These are phyloP conservation scores for Geotrupes spiniger DNA, from an alignment of 2,888 invertebrate species.

Conservation along the genomic window DNA sequence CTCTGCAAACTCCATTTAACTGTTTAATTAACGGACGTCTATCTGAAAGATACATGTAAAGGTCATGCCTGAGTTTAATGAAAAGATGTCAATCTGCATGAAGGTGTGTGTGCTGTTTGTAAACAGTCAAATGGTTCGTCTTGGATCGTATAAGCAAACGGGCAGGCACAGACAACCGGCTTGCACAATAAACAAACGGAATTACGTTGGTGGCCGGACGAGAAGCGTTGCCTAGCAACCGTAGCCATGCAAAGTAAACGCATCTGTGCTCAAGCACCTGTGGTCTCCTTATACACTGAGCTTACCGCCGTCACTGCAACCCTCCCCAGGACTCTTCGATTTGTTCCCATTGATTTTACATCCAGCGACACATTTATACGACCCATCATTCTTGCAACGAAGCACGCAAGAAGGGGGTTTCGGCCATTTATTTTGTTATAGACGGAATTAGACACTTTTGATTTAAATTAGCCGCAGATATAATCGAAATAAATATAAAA, in stretches of 20 bases:
- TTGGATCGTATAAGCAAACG: not conserved
- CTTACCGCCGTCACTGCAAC: constrained; percentile 19
- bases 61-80: not conserved
- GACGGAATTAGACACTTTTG: too few species aligned
- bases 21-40: too few species aligned
- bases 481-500: too few species aligned
- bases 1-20: not conserved
- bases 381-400: too few species aligned
- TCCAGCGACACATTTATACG: constrained; percentile 18
- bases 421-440: too few species aligned
- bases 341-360: constrained; percentile 36
- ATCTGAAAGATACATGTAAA: not conserved
- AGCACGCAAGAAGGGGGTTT: too few species aligned
- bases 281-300: constrained; percentile 16
- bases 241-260: constrained; percentile 36
- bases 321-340: constrained; percentile 25
- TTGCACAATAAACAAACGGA: constrained; percentile 26
- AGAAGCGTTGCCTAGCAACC: constrained; percentile 40
- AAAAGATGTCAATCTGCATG: not conserved
- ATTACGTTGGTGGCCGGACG: constrained; percentile 29
- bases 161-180: not conserved
- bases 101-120: too few species aligned
- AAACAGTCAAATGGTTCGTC: not conserved
- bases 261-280: constrained; percentile 20
- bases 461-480: too few species aligned